A percentile compares a stretch with the other conserved stretches of the same genome.
Evolutionary conservation across 2,113 vertebrate genomes (phyloP).

Genomic region (Dendropsophus ebraccatus): DNA sequence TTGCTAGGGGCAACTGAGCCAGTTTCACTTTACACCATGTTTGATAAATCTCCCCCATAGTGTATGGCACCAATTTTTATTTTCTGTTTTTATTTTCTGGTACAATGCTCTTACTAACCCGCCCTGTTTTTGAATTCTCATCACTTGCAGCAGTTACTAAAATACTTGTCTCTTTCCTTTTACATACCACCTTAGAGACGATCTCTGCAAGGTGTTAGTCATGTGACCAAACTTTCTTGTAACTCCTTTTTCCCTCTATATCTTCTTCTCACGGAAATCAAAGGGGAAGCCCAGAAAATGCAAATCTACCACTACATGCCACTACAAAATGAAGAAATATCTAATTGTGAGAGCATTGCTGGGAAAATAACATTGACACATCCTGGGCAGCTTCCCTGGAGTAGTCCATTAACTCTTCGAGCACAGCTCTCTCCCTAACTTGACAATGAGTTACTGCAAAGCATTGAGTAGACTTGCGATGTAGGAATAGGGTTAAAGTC

Average conservation of each 20-base stretch:
- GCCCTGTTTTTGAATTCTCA: neutral
- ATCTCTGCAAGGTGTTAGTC: neutral
- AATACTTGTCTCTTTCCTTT: neutral
- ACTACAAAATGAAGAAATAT: neutral
- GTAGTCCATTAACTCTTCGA: neutral
- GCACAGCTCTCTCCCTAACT: neutral
- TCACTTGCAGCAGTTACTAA: neutral
- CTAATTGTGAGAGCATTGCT: neutral
- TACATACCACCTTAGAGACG: neutral
- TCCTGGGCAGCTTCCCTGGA: neutral
- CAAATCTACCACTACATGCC: neutral
- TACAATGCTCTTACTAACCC: no score
- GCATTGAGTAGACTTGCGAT: neutral
- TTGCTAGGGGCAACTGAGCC: no score
- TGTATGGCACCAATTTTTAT: no score
- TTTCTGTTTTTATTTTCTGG: no score
- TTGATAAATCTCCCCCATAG: no score
- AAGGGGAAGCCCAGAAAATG: constrained; percentile 11
- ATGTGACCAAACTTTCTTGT: neutral
- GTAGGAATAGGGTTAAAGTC: neutral
- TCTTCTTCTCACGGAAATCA: neutral
- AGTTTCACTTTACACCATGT: no score
- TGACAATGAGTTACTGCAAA: neutral
- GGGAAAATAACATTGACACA: neutral
- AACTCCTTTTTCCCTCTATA: neutral